Evolutionary conservation across 2,797 vertebrate genomes (phyloP), one percentile per base, ranked within the genome.

Genomic region (Liasis olivaceus): DNA sequence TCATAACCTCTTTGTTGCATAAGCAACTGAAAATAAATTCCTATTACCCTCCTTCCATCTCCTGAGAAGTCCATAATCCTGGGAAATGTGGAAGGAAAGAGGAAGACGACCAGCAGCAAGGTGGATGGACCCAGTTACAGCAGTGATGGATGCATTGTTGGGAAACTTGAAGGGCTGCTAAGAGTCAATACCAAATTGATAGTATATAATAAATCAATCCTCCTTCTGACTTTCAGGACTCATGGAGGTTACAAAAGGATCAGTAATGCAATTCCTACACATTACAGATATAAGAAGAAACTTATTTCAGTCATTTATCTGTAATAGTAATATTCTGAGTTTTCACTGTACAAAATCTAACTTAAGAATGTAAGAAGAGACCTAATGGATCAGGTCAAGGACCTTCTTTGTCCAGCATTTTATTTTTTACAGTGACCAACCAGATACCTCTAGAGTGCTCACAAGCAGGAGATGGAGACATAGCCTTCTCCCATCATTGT

Each of bases 1-100:
- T 91, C 47, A 24, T 84, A 90, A 56, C n/a, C 2, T 89, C 89
- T 94, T 60, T 24, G 93, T 88, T 93, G 56, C 66, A 64, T 93
- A 93, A 20, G 89, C 91, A 92, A 77, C 91, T 95, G 93, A 42
- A 92, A 58, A 84, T 12, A 90, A 56, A 93, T 91, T 1, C 85
- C 14, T n/a, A 93, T 62, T 0, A 0, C 87, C 93, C 47, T 63
- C 54, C 85, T 93, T 91, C 36, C 69, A 42, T 77, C 31, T 36
- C 31, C 42, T 42, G 31, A 81, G 8, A 81, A 81, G 36, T 47
- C 36, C 17, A 81, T 81, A 47, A 24, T 24, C 36, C 36, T 81
- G 72, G 36, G 72, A 47, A 47, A 42, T 81, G 72, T 12, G 42
- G 8, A 81, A 81, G 72, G 42, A 81, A 47, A 81, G 8, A 47